These are phyloP conservation scores for Caranx ignobilis DNA, from an alignment of 2,113 vertebrate genomes.

Conservation along the genomic window DNA sequence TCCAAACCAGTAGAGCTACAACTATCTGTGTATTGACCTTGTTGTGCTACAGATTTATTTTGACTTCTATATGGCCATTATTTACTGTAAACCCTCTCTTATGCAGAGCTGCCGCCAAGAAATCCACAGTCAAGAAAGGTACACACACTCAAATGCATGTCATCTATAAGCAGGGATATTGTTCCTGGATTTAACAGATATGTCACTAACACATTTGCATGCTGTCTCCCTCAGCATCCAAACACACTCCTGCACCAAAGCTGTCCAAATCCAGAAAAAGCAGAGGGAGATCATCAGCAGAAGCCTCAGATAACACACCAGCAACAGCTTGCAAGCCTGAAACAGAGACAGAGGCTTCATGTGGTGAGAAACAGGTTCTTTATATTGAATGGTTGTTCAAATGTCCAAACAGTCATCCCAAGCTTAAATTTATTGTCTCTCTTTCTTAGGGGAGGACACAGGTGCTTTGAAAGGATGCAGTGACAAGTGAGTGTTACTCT, in stretches of 20 bases:
- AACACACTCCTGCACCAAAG: slow-evolving; percentile 15
- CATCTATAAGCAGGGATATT: not conserved
- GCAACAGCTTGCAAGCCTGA: slow-evolving; percentile 36
- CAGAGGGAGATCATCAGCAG: slow-evolving; percentile 10
- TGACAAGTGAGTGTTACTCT: slow-evolving; percentile 39
- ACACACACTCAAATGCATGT: not conserved
- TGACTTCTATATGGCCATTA: not conserved
- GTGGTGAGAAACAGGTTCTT: slow-evolving; percentile 28
- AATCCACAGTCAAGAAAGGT: slow-evolving; percentile 38
- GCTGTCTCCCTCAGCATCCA: slow-evolving; percentile 26
- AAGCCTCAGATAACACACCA: not conserved
- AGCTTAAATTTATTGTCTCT: not conserved
- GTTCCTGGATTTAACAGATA: not conserved
- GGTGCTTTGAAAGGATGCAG: slow-evolving; percentile 19
- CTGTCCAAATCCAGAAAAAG: slow-evolving; percentile 29
- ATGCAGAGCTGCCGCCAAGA: slow-evolving; percentile 37
- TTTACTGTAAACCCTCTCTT: not conserved
- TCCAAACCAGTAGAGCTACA: not conserved
- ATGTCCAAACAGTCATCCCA: not conserved
- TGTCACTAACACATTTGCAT: slow-evolving; percentile 1
- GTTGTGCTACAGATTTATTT: not conserved
- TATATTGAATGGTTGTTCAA: not conserved
- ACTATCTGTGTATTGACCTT: not conserved
- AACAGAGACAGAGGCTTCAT: slow-evolving; percentile 11
- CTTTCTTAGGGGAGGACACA: slow-evolving; percentile 23